Evolutionary conservation across 2,888 invertebrate genomes (phyloP), one percentile per base, ranked within the genome.

Genomic region (Chrysotoxum bicinctum): DNA sequence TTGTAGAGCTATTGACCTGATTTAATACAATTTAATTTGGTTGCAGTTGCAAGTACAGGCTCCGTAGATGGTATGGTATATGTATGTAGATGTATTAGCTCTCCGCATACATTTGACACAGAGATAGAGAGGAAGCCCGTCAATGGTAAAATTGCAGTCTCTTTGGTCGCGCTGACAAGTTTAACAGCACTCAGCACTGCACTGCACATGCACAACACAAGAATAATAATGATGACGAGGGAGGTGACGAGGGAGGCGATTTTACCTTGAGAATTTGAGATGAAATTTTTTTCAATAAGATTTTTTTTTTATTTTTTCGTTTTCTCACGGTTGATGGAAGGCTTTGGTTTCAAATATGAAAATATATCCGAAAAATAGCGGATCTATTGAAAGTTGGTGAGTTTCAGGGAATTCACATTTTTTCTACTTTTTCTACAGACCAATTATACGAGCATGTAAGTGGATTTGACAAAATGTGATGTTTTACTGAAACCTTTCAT

Each of bases 21-120:
- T 78, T 78, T 62, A 43, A 74, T 64, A 48, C 35, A 73, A 69
- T 82, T 82, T 68, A 58, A 52, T 82, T 58, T 56, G 64, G 26
- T 74, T 64, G 73, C 45, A 54, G 50, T 78, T 48, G 48, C 45
- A 64, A 43, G 21, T 45, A 3, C 32, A 45, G 64, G n/a, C n/a
- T n/a, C 26, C 26, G 32, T 43, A 30, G 32, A 54, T 56, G 19
- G 35, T 54, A 12, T 10, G 4, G 8, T 4, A n/a, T 14, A 1
- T 3, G 6, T 2, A 1, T 12, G 19, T 19, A 9, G 2, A 19
- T 45, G 9, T 21, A 48, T 50, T 3, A 8, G 14, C 14, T 8
- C 14, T 26, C 8, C 1, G 5, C 6, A 19, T 54, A 14, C 5
- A 54, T 32, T 54, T 30, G 16, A 32, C n/a, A 54, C 10, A 54